These are phyloP conservation scores for Amphiprion percula DNA, from an alignment of 2,113 vertebrate genomes.

Conservation along the genomic window DNA sequence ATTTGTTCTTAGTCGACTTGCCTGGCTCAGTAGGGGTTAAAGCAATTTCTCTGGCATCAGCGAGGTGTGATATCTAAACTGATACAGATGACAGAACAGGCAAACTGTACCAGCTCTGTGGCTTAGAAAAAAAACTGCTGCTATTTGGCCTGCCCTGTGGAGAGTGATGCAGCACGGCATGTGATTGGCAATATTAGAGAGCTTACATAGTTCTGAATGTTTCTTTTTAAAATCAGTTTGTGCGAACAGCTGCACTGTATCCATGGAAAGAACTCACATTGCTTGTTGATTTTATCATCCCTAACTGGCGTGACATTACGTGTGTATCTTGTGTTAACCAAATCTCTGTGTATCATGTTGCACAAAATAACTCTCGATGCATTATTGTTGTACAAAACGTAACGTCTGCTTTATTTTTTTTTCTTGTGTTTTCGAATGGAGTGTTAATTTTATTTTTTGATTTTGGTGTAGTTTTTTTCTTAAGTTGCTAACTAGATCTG, in stretches of 20 bases:
- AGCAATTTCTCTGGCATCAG: slow-evolving; percentile 38
- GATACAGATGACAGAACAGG: slow-evolving; percentile 58
- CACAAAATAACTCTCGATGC: slow-evolving; percentile 51
- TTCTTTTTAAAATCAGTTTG: slow-evolving; percentile 39
- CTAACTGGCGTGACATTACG: slow-evolving; percentile 25
- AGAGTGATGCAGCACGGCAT: slow-evolving; percentile 60
- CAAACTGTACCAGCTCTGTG: slow-evolving; percentile 51
- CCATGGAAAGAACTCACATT: slow-evolving; percentile 19
- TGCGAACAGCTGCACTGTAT: slow-evolving; percentile 37
- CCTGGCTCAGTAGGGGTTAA: slow-evolving; percentile 57
- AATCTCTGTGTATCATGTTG: slow-evolving; percentile 43
- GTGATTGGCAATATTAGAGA: slow-evolving; percentile 60
- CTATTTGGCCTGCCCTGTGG: slow-evolving; percentile 48
- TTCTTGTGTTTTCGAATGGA: slow-evolving; percentile 32
- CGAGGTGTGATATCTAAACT: slow-evolving; percentile 43
- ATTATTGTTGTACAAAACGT: slow-evolving; percentile 56
- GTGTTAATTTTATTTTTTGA: slow-evolving; percentile 56
- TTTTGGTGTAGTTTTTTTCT: slow-evolving; percentile 13
- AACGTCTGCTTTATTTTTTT: slow-evolving; percentile 35
- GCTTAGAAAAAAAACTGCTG: slow-evolving; percentile 36
- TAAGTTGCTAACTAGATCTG: slow-evolving; percentile 42
- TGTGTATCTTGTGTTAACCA: slow-evolving; percentile 49
- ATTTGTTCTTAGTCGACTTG: slow-evolving; percentile 44
- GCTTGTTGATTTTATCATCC: slow-evolving; percentile 49
- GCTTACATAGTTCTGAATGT: slow-evolving; percentile 56